Base-by-base conservation (phyloP, 2,888 invertebrate species). In the Machimus rusticus region DNA sequence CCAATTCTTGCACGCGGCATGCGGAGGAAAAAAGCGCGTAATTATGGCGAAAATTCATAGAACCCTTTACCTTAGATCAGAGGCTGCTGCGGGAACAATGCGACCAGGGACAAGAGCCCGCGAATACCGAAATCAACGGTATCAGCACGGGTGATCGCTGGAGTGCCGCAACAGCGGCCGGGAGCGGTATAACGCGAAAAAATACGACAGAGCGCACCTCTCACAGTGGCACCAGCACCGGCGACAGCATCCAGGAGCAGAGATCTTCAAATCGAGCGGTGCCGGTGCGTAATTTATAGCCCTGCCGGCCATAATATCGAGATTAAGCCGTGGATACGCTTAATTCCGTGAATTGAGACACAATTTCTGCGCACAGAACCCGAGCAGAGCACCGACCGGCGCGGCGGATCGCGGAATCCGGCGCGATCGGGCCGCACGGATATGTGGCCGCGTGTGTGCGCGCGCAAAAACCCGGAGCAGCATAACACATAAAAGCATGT, bases 281-380 rank as follows among this genome's bases (percentile, higher is more conserved):
- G 79, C 86, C 79, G 81, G 87, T 87, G 81, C 87, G 81, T 87
- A 87, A 87, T 87, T 87, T 87, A 87, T 87, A 87, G 87, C 87
- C 81, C 57, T 86, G 74, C 66, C 87, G 81, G 66, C 81, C 74
- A 87, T 81, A 81, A 81, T 87, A 81, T 87, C 87, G 87, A 87
- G 87, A 87, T 87, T 87, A 87, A 81, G 81, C 79, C 81, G 81
- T 74, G 74, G 81, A 82, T 87, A 74, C 34, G 81, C 81, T 87
- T 87, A 87, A 87, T 87, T 87, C 87, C 81, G 81, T 87, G 87
- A 87, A 87, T 87, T 87, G 87, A 87, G 87, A 87, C 81, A 87
- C 87, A 87, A 87, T 81, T 87, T 87, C 23, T 66, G 66, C 39
- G 37, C 86, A 66, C 31, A 86, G 77, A 77, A 55, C 31, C 74